phyloP scores from a whole-genome alignment of 1,140 invertebrate species.

The Latrodectus geometricus region DNA sequence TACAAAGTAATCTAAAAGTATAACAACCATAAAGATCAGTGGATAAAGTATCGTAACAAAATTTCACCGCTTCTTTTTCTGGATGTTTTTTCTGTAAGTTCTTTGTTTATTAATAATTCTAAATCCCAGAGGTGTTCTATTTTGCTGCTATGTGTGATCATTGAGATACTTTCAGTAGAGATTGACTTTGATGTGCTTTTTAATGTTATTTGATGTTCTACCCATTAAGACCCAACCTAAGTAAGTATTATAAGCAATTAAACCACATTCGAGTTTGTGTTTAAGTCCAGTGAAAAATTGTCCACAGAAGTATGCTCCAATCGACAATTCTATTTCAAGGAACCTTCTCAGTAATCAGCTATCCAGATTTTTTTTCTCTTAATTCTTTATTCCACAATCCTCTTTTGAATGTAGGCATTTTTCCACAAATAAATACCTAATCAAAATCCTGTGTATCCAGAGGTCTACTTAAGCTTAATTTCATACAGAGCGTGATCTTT shows the following conservation, averaged over 20 bases:
- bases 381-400: background rate
- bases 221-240: background rate
- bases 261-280: background rate
- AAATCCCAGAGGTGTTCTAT: constrained; percentile 6
- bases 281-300: background rate
- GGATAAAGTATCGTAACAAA: constrained; percentile 10
- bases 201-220: background rate
- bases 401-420: background rate
- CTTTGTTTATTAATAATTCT: constrained; percentile 18
- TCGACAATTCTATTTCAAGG: background rate
- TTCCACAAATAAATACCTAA: background rate
- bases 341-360: background rate
- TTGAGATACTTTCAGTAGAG: background rate
- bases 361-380: background rate
- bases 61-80: constrained; percentile 14
- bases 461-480: background rate
- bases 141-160: background rate
- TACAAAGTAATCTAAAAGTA: background rate
- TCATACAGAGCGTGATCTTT: background rate
- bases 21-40: constrained; percentile 14
- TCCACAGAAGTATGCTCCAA: constrained; percentile 2
- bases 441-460: background rate
- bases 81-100: background rate
- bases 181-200: background rate
- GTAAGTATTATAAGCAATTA: background rate